phyloP scores from a whole-genome alignment of 2,113 vertebrate species.

The Poeciliopsis prolifica region DNA sequence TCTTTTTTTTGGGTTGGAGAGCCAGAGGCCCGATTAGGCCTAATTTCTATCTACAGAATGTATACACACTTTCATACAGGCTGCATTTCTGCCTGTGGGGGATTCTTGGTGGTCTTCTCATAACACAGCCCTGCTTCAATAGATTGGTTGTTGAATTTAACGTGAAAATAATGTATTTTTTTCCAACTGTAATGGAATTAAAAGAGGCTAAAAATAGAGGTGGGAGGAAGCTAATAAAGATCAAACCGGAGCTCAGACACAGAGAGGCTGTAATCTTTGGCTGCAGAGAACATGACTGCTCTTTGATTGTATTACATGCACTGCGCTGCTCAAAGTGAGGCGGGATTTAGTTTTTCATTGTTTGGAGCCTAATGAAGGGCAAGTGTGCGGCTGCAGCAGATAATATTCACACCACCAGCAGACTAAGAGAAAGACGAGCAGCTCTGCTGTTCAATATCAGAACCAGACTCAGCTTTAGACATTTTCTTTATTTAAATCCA shows the following conservation, averaged over 20 bases:
- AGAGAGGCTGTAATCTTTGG: constrained; percentile 35
- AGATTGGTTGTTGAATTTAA: constrained; percentile 55
- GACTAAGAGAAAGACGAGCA: not conserved
- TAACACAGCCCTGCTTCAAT: constrained; percentile 52
- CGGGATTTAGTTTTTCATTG: not conserved
- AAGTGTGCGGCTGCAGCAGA: not conserved
- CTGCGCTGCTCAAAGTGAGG: constrained; percentile 10
- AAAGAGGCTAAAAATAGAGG: constrained; percentile 29
- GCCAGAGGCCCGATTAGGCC: constrained; percentile 57
- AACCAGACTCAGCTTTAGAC: not conserved
- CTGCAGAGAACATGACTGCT: constrained; percentile 15
- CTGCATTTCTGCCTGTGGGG: constrained; percentile 24
- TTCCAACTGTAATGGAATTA: constrained; percentile 35
- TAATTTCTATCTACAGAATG: constrained; percentile 54
- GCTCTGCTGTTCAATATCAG: not conserved
- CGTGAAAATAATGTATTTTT: constrained; percentile 49
- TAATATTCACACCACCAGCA: constrained; percentile 1
- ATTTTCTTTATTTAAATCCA: not conserved
- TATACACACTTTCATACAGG: constrained; percentile 49
- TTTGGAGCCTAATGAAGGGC: not conserved
- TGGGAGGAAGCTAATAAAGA: constrained; percentile 38
- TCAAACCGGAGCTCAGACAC: constrained; percentile 21
- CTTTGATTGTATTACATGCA: constrained; percentile 26
- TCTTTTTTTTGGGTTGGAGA: constrained; percentile 19
- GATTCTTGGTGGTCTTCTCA: constrained; percentile 51